Evolutionary conservation across 2,888 invertebrate species (phyloP), one percentile per base, ranked within the genome.

Genomic region (Stratiomys singularior): DNA sequence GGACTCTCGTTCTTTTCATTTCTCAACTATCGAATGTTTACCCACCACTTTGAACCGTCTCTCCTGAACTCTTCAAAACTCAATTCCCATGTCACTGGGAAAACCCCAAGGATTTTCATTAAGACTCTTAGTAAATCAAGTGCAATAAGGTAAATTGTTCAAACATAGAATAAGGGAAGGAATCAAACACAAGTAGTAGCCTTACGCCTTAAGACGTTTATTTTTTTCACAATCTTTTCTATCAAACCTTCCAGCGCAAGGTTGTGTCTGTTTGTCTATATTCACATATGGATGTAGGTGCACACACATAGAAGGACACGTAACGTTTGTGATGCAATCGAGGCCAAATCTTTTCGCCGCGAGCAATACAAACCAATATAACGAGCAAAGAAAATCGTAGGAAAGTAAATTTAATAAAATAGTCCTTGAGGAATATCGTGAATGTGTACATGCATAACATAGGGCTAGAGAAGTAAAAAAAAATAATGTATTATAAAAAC

Each of bases 361-460:
- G 28, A 27, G 28, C 63, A 13, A 63, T 63, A 27, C 63, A 27
- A 63, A 27, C 63, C 63, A 60, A 60, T 23, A 60, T 60, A 25
- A 23, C 60, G 60, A 60, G 60, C 21, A 21, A 60, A 27, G 27
- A 27, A 25, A 27, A 69, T 46, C 46, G 37, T 37, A 37, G 37
- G 69, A 69, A 69, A 46, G 69, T 69, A 69, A 69, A 69, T 69
- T 69, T 69, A 69, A 69, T 69, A 69, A 69, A 69, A 46, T 25
- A 46, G 23, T 69, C 69, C 69, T 69, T 69, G 46, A 69, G 69
- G 69, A 69, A 46, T 69, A 37, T 37, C 37, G 37, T 37, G 37
- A 37, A 37, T 37, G 5, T 9, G 37, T 37, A 37, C 37, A 37
- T 37, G 37, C 37, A 37, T 9, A 37, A 9, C 9, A 37, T 3